Conservation (phyloP, 2,797 vertebrate genomes). For the Enteromius mattozi region DNA sequence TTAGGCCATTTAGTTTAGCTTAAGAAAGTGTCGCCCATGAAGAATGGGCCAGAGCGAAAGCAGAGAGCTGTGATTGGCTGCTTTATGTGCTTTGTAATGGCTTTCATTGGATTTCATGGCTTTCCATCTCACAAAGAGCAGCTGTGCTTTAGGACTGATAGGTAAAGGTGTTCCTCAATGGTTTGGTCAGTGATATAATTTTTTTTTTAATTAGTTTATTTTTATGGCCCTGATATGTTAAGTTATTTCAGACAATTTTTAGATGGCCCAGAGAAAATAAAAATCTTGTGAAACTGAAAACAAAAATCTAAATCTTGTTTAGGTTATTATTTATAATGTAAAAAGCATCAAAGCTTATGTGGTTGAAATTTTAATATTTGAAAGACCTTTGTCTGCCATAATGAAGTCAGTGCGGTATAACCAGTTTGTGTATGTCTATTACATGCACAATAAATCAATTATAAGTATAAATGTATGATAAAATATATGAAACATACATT, state of each 20-base stretch:
- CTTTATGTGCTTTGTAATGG: slow-evolving; percentile 64
- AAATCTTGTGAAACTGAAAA: background rate
- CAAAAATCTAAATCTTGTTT: background rate
- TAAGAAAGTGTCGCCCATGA: slow-evolving; percentile 80
- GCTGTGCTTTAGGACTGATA: background rate
- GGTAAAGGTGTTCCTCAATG: background rate
- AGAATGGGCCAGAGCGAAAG: slow-evolving; percentile 68
- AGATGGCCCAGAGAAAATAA: background rate
- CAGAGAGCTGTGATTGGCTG: slow-evolving; percentile 74
- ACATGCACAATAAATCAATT: no score
- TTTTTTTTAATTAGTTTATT: background rate
- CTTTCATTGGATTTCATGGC: slow-evolving; percentile 45
- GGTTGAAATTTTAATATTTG: background rate
- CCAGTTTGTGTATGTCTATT: no score
- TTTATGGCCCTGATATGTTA: background rate
- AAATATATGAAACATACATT: no score
- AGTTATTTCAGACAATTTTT: background rate
- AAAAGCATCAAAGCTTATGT: background rate
- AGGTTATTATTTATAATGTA: no score
- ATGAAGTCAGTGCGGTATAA: background rate
- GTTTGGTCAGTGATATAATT: background rate
- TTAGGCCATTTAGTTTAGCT: slow-evolving; percentile 85
- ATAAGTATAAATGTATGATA: no score
- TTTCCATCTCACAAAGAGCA: background rate
- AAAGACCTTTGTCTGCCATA: background rate